Percentiles rank a stretch among this genome's conserved stretches.
Evolutionary conservation across 92 coral and sea anemone genomes (phyloP).

Genomic region (Phenganax marumi): DNA sequence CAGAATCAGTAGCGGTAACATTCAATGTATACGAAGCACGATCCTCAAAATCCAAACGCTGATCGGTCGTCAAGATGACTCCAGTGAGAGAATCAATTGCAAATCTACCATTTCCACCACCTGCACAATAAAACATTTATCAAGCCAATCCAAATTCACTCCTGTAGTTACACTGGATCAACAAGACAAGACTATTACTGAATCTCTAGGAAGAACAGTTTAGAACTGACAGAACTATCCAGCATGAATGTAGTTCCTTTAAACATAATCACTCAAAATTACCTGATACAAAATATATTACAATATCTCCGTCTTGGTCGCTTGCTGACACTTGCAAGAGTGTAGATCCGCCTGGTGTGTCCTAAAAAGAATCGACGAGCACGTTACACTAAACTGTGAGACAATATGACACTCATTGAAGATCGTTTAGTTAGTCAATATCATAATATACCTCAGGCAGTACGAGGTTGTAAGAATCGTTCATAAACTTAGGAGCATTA

Average conservation of each 20-base stretch:
- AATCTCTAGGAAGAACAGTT: constrained; percentile 54
- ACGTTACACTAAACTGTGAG: neutral
- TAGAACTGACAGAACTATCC: constrained; percentile 34
- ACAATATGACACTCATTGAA: neutral
- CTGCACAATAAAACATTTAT: constrained; percentile 36
- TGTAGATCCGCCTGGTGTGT: constrained; percentile 66
- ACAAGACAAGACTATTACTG: neutral
- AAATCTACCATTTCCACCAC: constrained; percentile 54
- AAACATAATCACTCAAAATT: neutral
- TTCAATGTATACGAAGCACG: constrained; percentile 54
- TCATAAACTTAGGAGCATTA: constrained; percentile 67
- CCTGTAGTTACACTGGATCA: no score
- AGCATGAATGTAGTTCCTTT: no score
- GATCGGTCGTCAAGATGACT: constrained; percentile 49
- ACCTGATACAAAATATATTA: constrained; percentile 61
- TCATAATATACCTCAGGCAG: constrained; percentile 15
- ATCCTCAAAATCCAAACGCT: constrained; percentile 63
- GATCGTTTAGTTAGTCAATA: neutral
- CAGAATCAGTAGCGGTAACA: constrained; percentile 68
- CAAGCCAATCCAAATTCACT: neutral
- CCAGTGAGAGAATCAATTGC: constrained; percentile 66
- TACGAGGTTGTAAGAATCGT: constrained; percentile 27
- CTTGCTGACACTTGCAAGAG: constrained; percentile 65
- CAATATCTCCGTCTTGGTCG: constrained; percentile 61
- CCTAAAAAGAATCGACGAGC: constrained; percentile 33